Evolutionary conservation across 2,113 vertebrate genomes (phyloP), one percentile per base, ranked within the genome.

Genomic region (Etia nguti): DNA sequence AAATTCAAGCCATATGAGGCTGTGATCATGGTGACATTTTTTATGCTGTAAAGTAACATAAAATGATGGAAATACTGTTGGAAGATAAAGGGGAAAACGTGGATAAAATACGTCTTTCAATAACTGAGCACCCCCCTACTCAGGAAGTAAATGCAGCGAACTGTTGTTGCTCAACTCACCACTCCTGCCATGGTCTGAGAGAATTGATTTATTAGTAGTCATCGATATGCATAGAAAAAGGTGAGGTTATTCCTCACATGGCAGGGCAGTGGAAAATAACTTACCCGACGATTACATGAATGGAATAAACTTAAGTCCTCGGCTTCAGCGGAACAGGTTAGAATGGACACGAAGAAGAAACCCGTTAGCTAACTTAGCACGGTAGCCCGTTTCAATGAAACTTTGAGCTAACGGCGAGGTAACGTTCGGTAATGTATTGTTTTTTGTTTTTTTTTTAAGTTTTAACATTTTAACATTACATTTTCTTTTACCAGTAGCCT

Each of bases 251-350:
- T 50, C 84, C 50, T 93, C 92, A 90, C 92, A 95, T 96, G 93
- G 95, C 89, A 92, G 88, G 87, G 46, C 59, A 1, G 85, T 90
- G 91, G 90, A 87, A 79, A 65, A 26, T 56, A 36, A 38, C 77
- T 83, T 82, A 62, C 89, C 29, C 57, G 65, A 87, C 56, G 83
- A 90, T 82, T 89, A 70, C 87, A 89, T 79, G 87, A 88, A 82
- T 82, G 87, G 90, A 89, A n/a, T 48, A 68, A 90, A 79, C 81
- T 79, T 13, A 34, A 24, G 83, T 92, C 50, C 54, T 56, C 38
- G 87, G 84, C 82, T 89, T 85, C 84, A 81, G 48, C 70, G 65
- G 65, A 93, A 85, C 90, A 93, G 92, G 93, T 95, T 68, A 90
- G 94, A 57, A 46, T 10, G 56, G 36, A 52, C 5, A 31, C 11